These are phyloP conservation scores for Pocillopora damicornis DNA, from an alignment of 64 coral and sea anemone species.

Conservation along the genomic window DNA sequence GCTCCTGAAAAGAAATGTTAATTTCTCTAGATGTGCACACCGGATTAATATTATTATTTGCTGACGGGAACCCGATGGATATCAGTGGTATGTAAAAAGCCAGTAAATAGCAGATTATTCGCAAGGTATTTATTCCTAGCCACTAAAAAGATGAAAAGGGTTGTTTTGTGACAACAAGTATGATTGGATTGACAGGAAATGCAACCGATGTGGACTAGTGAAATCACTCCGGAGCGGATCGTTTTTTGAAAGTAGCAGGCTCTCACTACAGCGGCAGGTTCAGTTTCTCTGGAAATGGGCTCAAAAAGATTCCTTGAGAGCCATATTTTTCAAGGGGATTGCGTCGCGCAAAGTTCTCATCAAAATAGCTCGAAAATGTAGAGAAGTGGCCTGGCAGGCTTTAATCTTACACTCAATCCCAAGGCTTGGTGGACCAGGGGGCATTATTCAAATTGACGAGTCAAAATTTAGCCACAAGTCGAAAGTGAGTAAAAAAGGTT, in stretches of 20 bases:
- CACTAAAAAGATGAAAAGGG: too few relatives aligned
- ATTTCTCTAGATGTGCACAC: neutral
- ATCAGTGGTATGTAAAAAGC: neutral
- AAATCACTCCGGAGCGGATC: neutral
- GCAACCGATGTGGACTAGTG: neutral
- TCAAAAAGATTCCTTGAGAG: constrained; percentile 6
- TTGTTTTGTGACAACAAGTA: too few relatives aligned
- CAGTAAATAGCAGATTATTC: too few relatives aligned
- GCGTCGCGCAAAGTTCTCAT: neutral
- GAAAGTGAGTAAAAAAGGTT: neutral
- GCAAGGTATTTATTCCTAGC: too few relatives aligned
- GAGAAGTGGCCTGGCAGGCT: neutral
- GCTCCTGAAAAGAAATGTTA: neutral
- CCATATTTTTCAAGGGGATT: neutral
- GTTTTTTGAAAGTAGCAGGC: neutral
- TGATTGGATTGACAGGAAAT: neutral
- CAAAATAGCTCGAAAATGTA: neutral
- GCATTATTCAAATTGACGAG: constrained; percentile 19
- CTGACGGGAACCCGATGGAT: neutral
- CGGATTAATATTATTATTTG: neutral
- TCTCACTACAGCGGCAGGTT: neutral
- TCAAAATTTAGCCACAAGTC: constrained; percentile 15
- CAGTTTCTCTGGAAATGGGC: constrained; percentile 7
- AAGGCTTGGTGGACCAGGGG: constrained; percentile 13
- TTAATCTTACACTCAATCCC: constrained; percentile 1